These are phyloP conservation scores for Protonemura montana DNA, from an alignment of 2,888 invertebrate genomes.

Conservation along the genomic window DNA sequence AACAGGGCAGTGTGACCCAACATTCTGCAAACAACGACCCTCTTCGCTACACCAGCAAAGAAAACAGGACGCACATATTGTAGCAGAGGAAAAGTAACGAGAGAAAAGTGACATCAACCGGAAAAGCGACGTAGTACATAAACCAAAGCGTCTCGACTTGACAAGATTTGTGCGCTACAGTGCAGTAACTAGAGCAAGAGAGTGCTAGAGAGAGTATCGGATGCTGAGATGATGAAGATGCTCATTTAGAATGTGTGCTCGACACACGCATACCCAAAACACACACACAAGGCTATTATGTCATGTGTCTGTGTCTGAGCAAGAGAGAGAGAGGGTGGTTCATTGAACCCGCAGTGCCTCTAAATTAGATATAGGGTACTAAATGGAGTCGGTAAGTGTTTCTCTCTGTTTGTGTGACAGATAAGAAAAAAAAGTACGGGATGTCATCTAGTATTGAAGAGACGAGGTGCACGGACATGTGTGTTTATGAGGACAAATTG, in stretches of 20 bases:
- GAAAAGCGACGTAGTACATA: too few species aligned
- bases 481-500: neutral
- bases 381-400: neutral
- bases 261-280: neutral
- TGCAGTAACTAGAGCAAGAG: neutral
- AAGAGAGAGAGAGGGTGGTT: slow-evolving; percentile 7
- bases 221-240: neutral
- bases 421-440: neutral
- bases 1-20: too few species aligned
- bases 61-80: too few species aligned
- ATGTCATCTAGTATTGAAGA: neutral
- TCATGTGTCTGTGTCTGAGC: neutral
- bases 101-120: too few species aligned
- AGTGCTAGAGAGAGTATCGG: neutral
- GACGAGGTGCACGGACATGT: neutral
- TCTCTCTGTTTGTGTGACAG: neutral
- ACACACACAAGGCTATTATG: slow-evolving; percentile 3
- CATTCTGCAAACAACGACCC: too few species aligned
- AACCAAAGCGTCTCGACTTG: too few species aligned
- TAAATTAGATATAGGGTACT: neutral
- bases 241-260: slow-evolving; percentile 5
- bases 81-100: too few species aligned
- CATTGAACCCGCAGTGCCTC: neutral
- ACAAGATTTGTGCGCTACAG: too few species aligned
- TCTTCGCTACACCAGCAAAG: too few species aligned